Percentiles rank a stretch among this genome's conserved stretches.
These are phyloP conservation scores for Leptoclinus maculatus DNA, from an alignment of 2,797 vertebrate genomes.

Conservation along the genomic window DNA sequence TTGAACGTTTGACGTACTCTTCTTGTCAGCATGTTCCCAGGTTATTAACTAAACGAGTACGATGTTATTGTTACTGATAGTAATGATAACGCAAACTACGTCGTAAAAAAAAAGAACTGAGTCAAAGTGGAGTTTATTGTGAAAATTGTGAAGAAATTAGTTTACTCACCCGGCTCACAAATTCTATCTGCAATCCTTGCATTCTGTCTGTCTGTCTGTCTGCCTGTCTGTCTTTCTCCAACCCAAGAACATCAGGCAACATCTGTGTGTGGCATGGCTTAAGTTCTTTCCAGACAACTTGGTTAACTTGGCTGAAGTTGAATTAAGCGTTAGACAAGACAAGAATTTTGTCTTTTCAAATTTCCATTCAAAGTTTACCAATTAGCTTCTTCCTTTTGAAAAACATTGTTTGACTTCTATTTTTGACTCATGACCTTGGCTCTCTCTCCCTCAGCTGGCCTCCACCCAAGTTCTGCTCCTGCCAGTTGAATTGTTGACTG, in stretches of 20 bases:
- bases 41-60: not conserved
- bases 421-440: constrained; percentile 5
- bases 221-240: no score
- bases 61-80: not conserved
- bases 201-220: no score
- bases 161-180: no score
- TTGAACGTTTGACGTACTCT: no score
- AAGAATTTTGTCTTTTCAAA: not conserved
- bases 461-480: not conserved
- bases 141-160: no score
- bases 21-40: not conserved
- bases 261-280: no score
- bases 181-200: no score
- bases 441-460: constrained; percentile 23
- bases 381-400: not conserved
- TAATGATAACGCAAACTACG: not conserved
- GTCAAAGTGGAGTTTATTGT: no score
- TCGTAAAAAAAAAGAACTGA: not conserved
- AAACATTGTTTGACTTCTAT: not conserved
- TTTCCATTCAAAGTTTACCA: not conserved
- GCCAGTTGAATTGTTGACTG: constrained; percentile 36
- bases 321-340: not conserved
- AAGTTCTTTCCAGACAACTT: not conserved
- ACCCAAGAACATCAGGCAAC: no score
- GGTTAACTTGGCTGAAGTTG: not conserved